Base-by-base conservation (phyloP, 2,113 vertebrate species). In the Xyliphius kryptos region DNA sequence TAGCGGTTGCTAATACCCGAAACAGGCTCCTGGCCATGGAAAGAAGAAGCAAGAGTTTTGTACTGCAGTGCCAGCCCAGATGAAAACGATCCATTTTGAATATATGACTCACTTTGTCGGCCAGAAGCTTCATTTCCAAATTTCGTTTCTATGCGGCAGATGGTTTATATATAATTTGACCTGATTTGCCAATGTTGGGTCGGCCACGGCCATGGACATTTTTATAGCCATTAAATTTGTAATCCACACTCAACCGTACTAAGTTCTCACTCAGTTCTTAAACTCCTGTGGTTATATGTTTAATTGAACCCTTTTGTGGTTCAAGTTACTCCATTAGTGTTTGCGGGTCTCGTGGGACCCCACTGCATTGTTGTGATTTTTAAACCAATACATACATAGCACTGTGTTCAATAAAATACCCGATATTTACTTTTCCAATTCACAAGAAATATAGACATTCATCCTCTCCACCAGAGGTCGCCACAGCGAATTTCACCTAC, bases 1-100 rank as follows among this genome's bases (percentile, higher is more conserved):
- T 63, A 49, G 74, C 38, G 57, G 43, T 26, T 49, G 80, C 80
- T 84, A 83, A 85, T 77, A 86, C 85, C 83, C 85, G 83, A 81
- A 54, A 2, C 53, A 66, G 72, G 58, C 60, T 63, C 43, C 40
- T 41, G 48, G 60, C 47, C 68, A 65, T 63, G 76, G 67, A 72
- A 64, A 70, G 56, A 26, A 75, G 56, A 63, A 74, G 61, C 14
- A 6, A 41, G 11, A 63, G 53, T 74, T 76, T 47, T 72, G 76
- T 68, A 59, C 12, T 6, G 40, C 49, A 37, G 16, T 38, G 14
- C 12, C 36, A 15, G 26, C 26, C 19, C 22, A 52, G n/a, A 53
- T 43, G 7, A 63, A 63, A 19, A n/a, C 5, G 11, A 14, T 54
- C 32, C 1, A 37, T 56, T 38, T 20, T 37, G 10, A 49, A 37